A percentile compares a stretch with the other conserved stretches of the same genome.
Evolutionary conservation across 2,113 vertebrate genomes (phyloP).

Genomic region (Puma concolor): DNA sequence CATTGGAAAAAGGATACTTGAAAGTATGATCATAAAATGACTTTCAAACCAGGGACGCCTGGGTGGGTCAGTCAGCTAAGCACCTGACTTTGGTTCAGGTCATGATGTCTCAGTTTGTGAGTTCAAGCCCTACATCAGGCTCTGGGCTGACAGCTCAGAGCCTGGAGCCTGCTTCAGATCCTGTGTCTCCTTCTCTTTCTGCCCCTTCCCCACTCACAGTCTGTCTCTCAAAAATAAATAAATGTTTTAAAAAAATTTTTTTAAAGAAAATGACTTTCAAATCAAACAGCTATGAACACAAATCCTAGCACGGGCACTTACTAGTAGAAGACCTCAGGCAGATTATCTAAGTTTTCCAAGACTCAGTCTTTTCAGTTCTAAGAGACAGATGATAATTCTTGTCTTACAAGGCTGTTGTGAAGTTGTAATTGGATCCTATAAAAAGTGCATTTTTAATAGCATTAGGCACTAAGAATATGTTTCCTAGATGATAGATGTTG

Average conservation of each 20-base stretch:
- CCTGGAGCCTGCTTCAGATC: too few species aligned
- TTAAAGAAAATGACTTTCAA: not conserved
- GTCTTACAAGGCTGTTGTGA: not conserved
- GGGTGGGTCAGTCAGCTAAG: too few species aligned
- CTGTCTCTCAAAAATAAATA: too few species aligned
- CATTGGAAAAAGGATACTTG: not conserved
- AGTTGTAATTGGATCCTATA: not conserved
- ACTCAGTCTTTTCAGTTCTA: not conserved
- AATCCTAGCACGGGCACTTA: not conserved
- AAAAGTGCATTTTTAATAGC: not conserved
- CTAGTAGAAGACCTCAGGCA: not conserved
- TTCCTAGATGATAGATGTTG: not conserved
- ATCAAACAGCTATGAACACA: not conserved
- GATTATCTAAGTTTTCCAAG: not conserved
- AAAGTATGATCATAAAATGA: not conserved
- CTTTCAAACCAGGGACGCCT: not conserved
- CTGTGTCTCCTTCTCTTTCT: too few species aligned
- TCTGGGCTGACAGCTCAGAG: too few species aligned
- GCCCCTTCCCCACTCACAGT: too few species aligned
- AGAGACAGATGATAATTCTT: not conserved
- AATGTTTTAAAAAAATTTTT: too few species aligned
- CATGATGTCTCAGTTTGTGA: too few species aligned
- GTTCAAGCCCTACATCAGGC: too few species aligned
- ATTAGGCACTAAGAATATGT: not conserved
- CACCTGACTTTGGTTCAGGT: too few species aligned